Percentiles rank a stretch among this genome's conserved stretches.
Conservation (phyloP, 1,140 invertebrate species). For the Ylistrum balloti region DNA sequence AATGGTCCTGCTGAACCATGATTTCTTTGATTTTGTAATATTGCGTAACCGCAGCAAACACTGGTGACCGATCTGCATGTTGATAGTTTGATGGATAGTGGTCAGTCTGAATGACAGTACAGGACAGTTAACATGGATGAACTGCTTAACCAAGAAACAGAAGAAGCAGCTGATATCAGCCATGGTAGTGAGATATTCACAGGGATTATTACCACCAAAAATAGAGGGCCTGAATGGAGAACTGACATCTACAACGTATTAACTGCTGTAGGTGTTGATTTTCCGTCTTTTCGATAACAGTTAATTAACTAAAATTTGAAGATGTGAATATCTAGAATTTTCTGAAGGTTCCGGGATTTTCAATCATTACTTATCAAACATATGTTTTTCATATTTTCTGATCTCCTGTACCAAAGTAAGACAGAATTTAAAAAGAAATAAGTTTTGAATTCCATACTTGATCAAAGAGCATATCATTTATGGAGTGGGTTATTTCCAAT, state of each 20-base stretch:
- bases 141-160: background rate
- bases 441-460: too few relatives aligned
- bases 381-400: too few relatives aligned
- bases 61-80: background rate
- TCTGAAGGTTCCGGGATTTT: too few relatives aligned
- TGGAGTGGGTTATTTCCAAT: background rate
- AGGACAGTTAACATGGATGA: background rate
- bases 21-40: background rate
- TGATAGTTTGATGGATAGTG: background rate
- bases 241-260: background rate
- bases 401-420: too few relatives aligned
- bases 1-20: background rate
- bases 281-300: background rate
- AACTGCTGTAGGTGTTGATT: background rate
- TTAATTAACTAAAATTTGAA: too few relatives aligned
- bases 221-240: conserved; percentile 24
- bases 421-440: too few relatives aligned
- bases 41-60: background rate
- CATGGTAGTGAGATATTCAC: background rate
- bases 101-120: background rate
- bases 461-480: too few relatives aligned
- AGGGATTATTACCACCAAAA: conserved; percentile 1
- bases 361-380: too few relatives aligned
- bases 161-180: background rate
- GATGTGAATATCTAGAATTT: too few relatives aligned